Evolutionary conservation across 2,797 vertebrate genomes (phyloP).

Genomic region (Pangasius djambal): DNA sequence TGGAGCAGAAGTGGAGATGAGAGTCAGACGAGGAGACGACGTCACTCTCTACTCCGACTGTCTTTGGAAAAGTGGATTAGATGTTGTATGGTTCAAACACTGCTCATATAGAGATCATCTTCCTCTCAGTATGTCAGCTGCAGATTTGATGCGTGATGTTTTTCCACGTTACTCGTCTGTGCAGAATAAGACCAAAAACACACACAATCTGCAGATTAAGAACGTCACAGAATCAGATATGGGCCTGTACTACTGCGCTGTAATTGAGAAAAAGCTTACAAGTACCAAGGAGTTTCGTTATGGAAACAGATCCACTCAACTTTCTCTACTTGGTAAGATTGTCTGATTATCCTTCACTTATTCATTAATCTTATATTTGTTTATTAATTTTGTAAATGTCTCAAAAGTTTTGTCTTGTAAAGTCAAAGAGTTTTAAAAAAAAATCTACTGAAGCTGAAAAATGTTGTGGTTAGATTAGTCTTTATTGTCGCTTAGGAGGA

Average conservation of each 20-base stretch:
- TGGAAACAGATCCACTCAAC: background rate
- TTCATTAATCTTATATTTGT: too few species aligned
- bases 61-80: background rate
- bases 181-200: too few species aligned
- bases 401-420: too few species aligned
- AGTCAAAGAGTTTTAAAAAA: too few species aligned
- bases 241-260: background rate
- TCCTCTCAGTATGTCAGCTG: background rate
- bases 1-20: slow-evolving; percentile 30
- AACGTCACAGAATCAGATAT: background rate
- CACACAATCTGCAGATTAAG: slow-evolving; percentile 39
- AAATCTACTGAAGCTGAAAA: too few species aligned
- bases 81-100: slow-evolving; percentile 38
- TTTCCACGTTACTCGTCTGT: background rate
- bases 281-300: background rate
- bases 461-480: too few species aligned
- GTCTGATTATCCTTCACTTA: too few species aligned
- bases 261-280: background rate
- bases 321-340: slow-evolving; percentile 23
- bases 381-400: too few species aligned
- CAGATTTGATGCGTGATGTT: too few species aligned
- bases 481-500: too few species aligned
- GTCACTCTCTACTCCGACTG: background rate
- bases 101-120: slow-evolving; percentile 36
- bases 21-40: slow-evolving; percentile 39